phyloP scores from a whole-genome alignment of 1,140 invertebrate species.

The Probaryconus sp. region DNA sequence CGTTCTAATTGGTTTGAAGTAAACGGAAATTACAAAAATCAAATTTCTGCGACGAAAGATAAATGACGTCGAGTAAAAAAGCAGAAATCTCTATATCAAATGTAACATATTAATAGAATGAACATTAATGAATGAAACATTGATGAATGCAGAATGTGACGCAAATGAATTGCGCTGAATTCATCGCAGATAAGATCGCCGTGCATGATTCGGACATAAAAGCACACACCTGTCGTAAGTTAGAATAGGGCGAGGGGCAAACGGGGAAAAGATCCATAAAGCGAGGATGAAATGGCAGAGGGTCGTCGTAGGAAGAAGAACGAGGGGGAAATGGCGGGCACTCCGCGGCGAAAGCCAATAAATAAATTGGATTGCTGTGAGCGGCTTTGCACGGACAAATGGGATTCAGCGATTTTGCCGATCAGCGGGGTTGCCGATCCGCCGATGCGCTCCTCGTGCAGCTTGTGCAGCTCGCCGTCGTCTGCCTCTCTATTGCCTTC shows the following conservation, averaged over 20 bases:
- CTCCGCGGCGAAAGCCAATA: constrained; percentile 74
- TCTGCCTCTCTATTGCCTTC: constrained; percentile 7
- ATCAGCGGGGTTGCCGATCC: constrained; percentile 71
- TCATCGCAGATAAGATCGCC: constrained; percentile 3
- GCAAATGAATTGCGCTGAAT: background rate
- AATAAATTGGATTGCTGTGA: constrained; percentile 77
- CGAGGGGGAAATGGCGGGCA: constrained; percentile 33
- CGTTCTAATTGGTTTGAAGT: too few species aligned
- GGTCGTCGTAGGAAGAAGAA: constrained; percentile 35
- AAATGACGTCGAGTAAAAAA: too few species aligned
- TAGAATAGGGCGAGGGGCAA: constrained; percentile 1
- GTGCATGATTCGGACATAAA: constrained; percentile 15
- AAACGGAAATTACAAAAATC: too few species aligned
- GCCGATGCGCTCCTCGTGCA: constrained; percentile 24
- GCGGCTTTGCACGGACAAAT: constrained; percentile 75
- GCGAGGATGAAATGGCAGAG: constrained; percentile 27
- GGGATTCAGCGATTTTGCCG: constrained; percentile 76
- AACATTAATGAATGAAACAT: too few species aligned
- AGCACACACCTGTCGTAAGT: constrained; percentile 42
- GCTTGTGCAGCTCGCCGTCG: constrained; percentile 15
- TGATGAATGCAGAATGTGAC: background rate
- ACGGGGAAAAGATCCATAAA: constrained; percentile 29
- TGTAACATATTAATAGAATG: too few species aligned
- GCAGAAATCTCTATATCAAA: too few species aligned
- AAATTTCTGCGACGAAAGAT: too few species aligned